Percentiles rank a stretch among this genome's conserved stretches.
These are phyloP conservation scores for Eurois occulta DNA, from an alignment of 2,888 invertebrate genomes.

Conservation along the genomic window DNA sequence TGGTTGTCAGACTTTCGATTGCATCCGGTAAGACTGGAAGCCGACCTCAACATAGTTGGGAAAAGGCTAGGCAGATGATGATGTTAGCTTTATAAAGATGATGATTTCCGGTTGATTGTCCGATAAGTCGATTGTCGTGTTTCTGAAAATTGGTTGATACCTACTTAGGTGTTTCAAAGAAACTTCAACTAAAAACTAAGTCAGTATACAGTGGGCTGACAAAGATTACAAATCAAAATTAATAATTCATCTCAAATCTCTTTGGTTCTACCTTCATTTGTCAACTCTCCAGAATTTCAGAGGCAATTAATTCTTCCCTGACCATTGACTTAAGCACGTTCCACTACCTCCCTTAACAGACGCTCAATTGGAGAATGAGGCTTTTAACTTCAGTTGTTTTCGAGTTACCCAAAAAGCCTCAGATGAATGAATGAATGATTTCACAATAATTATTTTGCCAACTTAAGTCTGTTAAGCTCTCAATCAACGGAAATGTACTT, in stretches of 20 bases:
- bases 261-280: not conserved
- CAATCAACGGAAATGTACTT: conserved; percentile 26
- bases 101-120: no score
- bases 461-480: conserved; percentile 30
- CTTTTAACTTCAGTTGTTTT: conserved; percentile 24
- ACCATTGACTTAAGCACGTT: conserved; percentile 14
- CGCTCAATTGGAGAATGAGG: conserved; percentile 9
- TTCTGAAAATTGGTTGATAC: no score
- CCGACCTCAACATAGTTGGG: no score
- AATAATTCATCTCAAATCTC: not conserved
- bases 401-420: not conserved
- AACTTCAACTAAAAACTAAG: no score
- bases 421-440: conserved; percentile 25
- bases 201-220: no score
- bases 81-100: no score
- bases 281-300: not conserved
- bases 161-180: no score
- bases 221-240: no score
- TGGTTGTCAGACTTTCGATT: no score
- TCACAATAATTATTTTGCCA: conserved; percentile 26
- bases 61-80: no score
- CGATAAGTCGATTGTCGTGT: no score
- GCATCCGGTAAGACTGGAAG: no score
- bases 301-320: conserved; percentile 8
- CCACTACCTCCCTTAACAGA: not conserved